phyloP scores from a whole-genome alignment of 2,113 vertebrate species.

The Syngnathus typhle region DNA sequence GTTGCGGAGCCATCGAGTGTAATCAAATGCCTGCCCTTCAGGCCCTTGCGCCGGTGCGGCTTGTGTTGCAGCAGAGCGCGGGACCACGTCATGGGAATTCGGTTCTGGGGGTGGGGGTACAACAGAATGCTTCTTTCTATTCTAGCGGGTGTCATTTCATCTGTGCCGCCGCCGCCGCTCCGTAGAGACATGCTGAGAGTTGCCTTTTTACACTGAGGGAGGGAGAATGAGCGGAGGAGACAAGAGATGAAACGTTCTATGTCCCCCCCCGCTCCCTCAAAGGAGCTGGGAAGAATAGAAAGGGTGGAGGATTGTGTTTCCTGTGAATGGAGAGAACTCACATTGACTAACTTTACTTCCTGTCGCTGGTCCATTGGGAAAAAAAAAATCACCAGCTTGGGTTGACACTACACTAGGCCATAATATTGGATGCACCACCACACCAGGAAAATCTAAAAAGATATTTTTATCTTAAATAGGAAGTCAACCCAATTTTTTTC shows the following conservation, averaged over 20 bases:
- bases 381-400: background rate
- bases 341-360: conserved; percentile 36
- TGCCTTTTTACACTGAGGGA: conserved; percentile 52
- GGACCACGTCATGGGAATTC: conserved; percentile 68
- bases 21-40: conserved; percentile 45
- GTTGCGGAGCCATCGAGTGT: conserved; percentile 55
- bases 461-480: no score
- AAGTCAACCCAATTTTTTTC: no score
- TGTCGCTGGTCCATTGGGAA: conserved; percentile 21
- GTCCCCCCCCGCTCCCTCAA: conserved; percentile 17
- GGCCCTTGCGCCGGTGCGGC: conserved; percentile 22
- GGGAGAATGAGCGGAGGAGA: conserved; percentile 44
- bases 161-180: conserved; percentile 47
- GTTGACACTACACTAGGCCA: background rate
- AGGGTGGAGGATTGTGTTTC: conserved; percentile 69
- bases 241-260: conserved; percentile 53
- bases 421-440: background rate
- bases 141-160: conserved; percentile 64
- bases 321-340: conserved; percentile 62
- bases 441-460: background rate
- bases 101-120: conserved; percentile 59
- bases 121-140: conserved; percentile 63
- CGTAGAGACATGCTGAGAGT: conserved; percentile 53
- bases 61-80: conserved; percentile 47
- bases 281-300: conserved; percentile 58